phyloP scores from a whole-genome alignment of 2,113 vertebrate species.

The Dromas ardeola region DNA sequence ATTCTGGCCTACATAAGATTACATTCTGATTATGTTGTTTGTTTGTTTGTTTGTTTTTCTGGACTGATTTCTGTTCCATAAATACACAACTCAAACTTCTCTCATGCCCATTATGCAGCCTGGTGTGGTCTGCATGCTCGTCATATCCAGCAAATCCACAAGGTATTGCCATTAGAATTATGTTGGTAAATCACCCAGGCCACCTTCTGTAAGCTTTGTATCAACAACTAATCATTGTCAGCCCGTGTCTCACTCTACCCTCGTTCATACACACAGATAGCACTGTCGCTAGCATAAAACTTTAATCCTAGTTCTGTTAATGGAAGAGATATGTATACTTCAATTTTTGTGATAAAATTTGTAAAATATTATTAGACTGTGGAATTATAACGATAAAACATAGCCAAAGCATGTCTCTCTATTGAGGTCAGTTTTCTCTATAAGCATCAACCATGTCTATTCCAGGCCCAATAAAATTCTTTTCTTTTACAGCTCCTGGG shows the following conservation, averaged over 20 bases:
- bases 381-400: neutral
- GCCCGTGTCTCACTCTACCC: neutral
- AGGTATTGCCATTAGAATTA: neutral
- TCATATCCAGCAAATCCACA: neutral
- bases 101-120: neutral
- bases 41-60: neutral
- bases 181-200: neutral
- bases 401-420: neutral
- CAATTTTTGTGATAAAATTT: neutral
- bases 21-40: neutral
- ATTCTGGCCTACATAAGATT: neutral
- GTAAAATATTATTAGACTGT: neutral
- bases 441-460: neutral
- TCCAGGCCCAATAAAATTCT: neutral
- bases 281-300: neutral
- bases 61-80: neutral
- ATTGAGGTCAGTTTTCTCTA: neutral
- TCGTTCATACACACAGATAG: neutral
- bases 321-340: neutral
- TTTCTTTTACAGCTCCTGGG: constrained; percentile 6
- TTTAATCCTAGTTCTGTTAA: neutral
- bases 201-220: neutral
- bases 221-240: neutral
- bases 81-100: neutral
- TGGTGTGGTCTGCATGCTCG: neutral